Base-by-base conservation (phyloP, 2,888 invertebrate species). In the Drosophila paranaensis region DNA sequence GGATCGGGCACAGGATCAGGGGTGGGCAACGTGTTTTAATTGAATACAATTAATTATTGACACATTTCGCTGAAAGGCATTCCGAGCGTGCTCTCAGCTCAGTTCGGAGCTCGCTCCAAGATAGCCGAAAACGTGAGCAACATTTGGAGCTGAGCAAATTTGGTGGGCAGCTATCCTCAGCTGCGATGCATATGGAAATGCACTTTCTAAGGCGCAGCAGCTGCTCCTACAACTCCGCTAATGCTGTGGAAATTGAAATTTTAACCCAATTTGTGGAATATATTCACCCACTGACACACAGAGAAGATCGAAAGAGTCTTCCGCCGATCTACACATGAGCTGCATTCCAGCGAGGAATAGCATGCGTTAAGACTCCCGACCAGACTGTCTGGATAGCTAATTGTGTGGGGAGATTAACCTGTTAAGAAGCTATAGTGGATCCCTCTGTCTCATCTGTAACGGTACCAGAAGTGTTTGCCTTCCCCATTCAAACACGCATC, bases 1-100 rank as follows among this genome's bases (percentile, higher is more conserved):
- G 48, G 37, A 53, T 16, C 50, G 16, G 58, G 60, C 57, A 63
- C 55, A 45, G 60, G 58, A 63, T 67, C 53, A 53, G 42, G 53
- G 54, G 58, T 37, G 50, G 55, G 61, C 25, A 72, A 75, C 75
- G 76, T 79, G 82, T 77, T 85, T 90, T 89, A 91, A 91, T 91
- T 91, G 88, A 90, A 91, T 91, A 81, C 90, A 92, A 92, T 91
- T 91, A 91, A 91, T 91, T 92, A 91, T 90, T 91, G 90, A 92
- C 91, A 91, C 91, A 91, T 91, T 90, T 90, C 70, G 81, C 64
- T 66, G 78, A 72, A 71, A 80, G 76, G 77, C 82, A 87, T 88
- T 76, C 77, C 71, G 81, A 81, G 77, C 73, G 73, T 71, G 68
- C 60, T 57, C 73, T 42, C 20, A 25, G 37, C 60, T 25, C 48